Conservation (phyloP, 1,140 invertebrate species). For the Propsilocerus akamusi region DNA sequence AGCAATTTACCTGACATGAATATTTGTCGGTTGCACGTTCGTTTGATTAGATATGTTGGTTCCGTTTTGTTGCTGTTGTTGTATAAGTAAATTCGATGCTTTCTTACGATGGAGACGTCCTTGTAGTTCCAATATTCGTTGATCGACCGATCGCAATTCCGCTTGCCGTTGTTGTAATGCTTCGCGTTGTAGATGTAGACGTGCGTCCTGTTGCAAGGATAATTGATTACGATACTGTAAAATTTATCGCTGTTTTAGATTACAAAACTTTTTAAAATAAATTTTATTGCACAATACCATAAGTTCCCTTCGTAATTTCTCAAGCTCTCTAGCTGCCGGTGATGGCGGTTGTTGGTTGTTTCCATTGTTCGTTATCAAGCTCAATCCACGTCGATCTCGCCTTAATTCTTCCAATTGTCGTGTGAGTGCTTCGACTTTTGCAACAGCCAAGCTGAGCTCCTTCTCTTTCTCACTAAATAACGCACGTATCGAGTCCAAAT, state of each 20-base stretch:
- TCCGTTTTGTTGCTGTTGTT: constrained; percentile 30
- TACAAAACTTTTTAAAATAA: neutral
- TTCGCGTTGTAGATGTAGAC: constrained; percentile 69
- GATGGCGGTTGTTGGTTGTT: constrained; percentile 36
- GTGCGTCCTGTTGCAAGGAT: constrained; percentile 82
- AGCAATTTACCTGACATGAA: neutral
- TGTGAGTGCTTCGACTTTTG: constrained; percentile 88
- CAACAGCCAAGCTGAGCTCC: constrained; percentile 82
- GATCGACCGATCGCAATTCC: constrained; percentile 79
- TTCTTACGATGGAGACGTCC: constrained; percentile 74
- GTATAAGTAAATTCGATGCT: constrained; percentile 41
- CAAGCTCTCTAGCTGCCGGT: constrained; percentile 64
- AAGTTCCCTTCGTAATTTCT: constrained; percentile 74
- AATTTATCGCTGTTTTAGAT: neutral
- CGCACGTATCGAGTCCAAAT: constrained; percentile 85
- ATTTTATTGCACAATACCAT: constrained; percentile 38
- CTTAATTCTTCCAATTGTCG: constrained; percentile 79
- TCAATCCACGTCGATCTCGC: constrained; percentile 33
- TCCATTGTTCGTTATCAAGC: constrained; percentile 2
- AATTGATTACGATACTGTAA: constrained; percentile 86
- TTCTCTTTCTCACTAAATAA: constrained; percentile 97
- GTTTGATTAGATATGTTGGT: neutral
- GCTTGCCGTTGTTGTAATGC: constrained; percentile 69
- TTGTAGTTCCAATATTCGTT: constrained; percentile 81
- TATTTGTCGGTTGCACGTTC: neutral